Evolutionary conservation across 1,140 invertebrate species (phyloP).

Genomic region (Brachystomella parvula): DNA sequence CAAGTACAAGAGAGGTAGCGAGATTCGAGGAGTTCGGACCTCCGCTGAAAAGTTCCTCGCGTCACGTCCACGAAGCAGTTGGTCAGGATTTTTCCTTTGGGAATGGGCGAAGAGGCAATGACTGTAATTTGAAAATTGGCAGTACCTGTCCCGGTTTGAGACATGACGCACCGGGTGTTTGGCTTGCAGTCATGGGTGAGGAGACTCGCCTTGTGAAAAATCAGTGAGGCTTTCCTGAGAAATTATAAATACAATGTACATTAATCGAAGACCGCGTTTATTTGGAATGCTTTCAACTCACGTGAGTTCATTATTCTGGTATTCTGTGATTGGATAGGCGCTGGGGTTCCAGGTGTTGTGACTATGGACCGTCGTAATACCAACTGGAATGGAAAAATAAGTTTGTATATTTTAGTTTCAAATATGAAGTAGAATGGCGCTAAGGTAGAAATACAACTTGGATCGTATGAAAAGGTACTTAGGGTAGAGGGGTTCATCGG

Average conservation of each 20-base stretch:
- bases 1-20: constrained; percentile 71
- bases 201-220: constrained; percentile 50
- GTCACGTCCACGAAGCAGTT: constrained; percentile 63
- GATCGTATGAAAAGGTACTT: no score
- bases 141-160: neutral
- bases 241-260: neutral
- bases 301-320: constrained; percentile 8
- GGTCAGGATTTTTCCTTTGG: constrained; percentile 54
- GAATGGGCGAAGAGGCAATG: constrained; percentile 56
- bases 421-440: no score
- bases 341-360: neutral
- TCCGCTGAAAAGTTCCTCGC: constrained; percentile 64
- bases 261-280: no score
- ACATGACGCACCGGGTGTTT: constrained; percentile 50
- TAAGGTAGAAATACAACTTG: no score
- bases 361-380: neutral
- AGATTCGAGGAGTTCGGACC: constrained; percentile 58
- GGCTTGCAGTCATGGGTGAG: constrained; percentile 72
- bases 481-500: no score
- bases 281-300: neutral
- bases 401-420: no score
- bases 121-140: constrained; percentile 48
- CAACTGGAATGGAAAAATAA: no score
- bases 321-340: neutral
- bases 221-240: constrained; percentile 27